Percentiles rank a stretch among this genome's conserved stretches.
Evolutionary conservation across 2,113 vertebrate species (phyloP).

Genomic region (Lophotis ruficrista): DNA sequence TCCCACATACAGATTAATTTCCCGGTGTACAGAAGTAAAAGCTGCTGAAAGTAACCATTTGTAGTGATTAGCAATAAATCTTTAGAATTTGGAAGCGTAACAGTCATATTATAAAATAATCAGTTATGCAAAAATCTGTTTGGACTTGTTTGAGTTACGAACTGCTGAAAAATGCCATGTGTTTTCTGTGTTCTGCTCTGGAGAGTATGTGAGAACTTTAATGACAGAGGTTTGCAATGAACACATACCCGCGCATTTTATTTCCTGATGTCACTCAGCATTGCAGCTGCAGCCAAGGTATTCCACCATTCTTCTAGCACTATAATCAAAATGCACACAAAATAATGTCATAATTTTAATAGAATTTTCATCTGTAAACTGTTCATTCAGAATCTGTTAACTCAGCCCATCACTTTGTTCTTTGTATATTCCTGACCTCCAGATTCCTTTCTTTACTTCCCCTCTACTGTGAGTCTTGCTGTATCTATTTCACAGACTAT

Average conservation of each 20-base stretch:
- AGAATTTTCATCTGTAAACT: not conserved
- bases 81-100: not conserved
- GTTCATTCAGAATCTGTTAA: not conserved
- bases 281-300: not conserved
- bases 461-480: not conserved
- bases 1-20: not conserved
- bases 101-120: not conserved
- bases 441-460: not conserved
- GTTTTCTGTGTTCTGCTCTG: not conserved
- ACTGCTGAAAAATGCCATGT: not conserved
- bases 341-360: not conserved
- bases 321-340: not conserved
- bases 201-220: not conserved
- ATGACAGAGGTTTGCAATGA: not conserved
- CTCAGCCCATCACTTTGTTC: not conserved
- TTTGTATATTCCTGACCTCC: not conserved
- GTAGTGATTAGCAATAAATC: not conserved
- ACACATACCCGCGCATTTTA: not conserved
- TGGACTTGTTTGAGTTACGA: not conserved
- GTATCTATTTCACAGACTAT: not conserved
- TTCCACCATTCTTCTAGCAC: not conserved
- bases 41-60: not conserved
- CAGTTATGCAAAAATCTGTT: not conserved
- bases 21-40: not conserved
- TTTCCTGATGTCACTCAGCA: not conserved